Evolutionary conservation across 2,113 vertebrate genomes (phyloP).

Genomic region (Sebastes fasciatus): DNA sequence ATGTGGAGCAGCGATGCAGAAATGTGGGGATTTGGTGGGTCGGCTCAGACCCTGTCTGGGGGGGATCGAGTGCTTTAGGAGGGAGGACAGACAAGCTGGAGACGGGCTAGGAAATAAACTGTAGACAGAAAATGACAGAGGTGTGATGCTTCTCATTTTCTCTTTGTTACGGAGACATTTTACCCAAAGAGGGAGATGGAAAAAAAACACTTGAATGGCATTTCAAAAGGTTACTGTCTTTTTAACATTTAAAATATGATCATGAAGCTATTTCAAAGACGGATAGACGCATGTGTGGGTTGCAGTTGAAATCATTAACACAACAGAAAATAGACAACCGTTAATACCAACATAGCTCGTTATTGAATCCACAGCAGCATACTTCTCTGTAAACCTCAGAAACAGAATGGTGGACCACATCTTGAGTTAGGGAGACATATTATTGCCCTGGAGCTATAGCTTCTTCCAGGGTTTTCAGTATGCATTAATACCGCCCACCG

Average conservation of each 20-base stretch:
- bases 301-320: neutral
- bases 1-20: conserved; percentile 43
- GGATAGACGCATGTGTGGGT: neutral
- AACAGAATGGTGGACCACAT: conserved; percentile 31
- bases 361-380: neutral
- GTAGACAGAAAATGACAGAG: conserved; percentile 40
- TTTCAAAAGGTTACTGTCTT: conserved; percentile 29
- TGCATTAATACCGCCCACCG: conserved; percentile 81
- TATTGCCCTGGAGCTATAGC: conserved; percentile 57
- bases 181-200: neutral
- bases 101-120: conserved; percentile 22
- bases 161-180: conserved; percentile 33
- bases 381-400: conserved; percentile 4
- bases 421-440: conserved; percentile 39
- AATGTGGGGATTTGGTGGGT: conserved; percentile 27
- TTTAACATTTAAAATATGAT: conserved; percentile 16
- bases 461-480: conserved; percentile 64
- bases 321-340: neutral
- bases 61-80: conserved; percentile 15
- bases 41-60: conserved; percentile 1
- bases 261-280: neutral
- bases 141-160: conserved; percentile 45
- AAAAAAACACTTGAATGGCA: neutral
- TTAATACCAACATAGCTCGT: conserved; percentile 18
- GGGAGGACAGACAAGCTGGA: conserved; percentile 10